These are phyloP conservation scores for Drosophila phalerata DNA, from an alignment of 2,888 invertebrate genomes.

Conservation along the genomic window DNA sequence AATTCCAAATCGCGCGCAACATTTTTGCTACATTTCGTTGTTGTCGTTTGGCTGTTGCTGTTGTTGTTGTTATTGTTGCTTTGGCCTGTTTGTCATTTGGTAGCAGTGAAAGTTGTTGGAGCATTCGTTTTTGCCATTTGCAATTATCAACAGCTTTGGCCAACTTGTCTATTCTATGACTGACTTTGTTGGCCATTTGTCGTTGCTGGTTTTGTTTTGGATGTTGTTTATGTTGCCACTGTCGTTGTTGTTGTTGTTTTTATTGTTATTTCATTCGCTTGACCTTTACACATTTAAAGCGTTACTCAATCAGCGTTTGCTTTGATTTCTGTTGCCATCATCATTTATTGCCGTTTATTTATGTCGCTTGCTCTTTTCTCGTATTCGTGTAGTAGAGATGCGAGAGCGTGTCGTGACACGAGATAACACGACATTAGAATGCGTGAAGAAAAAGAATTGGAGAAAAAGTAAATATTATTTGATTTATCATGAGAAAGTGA, in stretches of 20 bases:
- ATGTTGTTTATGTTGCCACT: conserved; percentile 22
- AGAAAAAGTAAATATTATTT: background rate
- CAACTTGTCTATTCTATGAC: conserved; percentile 63
- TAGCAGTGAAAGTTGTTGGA: conserved; percentile 70
- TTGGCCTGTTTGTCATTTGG: conserved; percentile 54
- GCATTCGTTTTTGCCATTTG: conserved; percentile 58
- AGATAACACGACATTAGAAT: background rate
- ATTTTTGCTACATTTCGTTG: conserved; percentile 28
- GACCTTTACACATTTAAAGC: conserved; percentile 76
- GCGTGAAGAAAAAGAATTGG: background rate
- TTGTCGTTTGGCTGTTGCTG: conserved; percentile 8
- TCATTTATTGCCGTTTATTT: conserved; percentile 71
- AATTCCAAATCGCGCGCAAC: conserved; percentile 52
- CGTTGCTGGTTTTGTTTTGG: conserved; percentile 17
- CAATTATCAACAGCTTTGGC: conserved; percentile 46
- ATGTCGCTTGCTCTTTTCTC: conserved; percentile 45
- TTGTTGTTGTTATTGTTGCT: conserved; percentile 38
- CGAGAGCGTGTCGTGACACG: conserved; percentile 33
- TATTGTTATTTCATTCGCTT: conserved; percentile 44
- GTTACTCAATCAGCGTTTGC: conserved; percentile 73
- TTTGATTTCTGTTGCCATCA: conserved; percentile 66
- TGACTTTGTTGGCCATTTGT: conserved; percentile 34
- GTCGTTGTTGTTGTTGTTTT: conserved; percentile 18
- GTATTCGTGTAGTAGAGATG: conserved; percentile 44
- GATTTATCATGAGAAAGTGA: background rate